Evolutionary conservation across 1,140 invertebrate genomes (phyloP).

Genomic region (Holotrichia oblita): DNA sequence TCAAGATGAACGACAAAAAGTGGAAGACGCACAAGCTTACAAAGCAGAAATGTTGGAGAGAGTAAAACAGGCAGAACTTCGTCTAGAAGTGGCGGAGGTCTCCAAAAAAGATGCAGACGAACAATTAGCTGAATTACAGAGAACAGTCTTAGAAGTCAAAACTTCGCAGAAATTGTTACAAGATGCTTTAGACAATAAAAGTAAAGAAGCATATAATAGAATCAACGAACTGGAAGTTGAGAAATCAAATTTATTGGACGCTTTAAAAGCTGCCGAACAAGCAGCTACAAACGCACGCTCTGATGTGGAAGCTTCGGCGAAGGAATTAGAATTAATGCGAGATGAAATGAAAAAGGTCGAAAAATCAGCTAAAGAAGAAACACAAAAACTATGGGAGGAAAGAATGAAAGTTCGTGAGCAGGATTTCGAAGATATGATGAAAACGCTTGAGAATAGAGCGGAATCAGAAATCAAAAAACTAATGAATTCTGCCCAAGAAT

Average conservation of each 20-base stretch:
- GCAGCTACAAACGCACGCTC: slow-evolving; percentile 54
- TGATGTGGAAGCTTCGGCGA: slow-evolving; percentile 58
- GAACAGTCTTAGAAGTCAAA: slow-evolving; percentile 41
- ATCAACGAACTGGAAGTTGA: slow-evolving; percentile 57
- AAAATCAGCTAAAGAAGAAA: slow-evolving; percentile 52
- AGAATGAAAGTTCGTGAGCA: slow-evolving; percentile 49
- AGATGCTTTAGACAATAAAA: slow-evolving; percentile 46
- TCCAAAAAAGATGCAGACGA: slow-evolving; percentile 43
- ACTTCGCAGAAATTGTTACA: slow-evolving; percentile 39
- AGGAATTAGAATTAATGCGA: slow-evolving; percentile 55
- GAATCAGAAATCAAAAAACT: slow-evolving; percentile 49
- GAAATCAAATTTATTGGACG: slow-evolving; percentile 55
- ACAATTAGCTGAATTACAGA: slow-evolving; percentile 45
- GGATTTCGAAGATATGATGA: slow-evolving; percentile 48
- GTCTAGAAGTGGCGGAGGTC: slow-evolving; percentile 42
- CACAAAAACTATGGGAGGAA: slow-evolving; percentile 56
- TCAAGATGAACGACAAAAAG: slow-evolving; percentile 39
- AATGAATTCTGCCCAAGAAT: slow-evolving; percentile 41
- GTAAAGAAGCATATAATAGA: slow-evolving; percentile 52
- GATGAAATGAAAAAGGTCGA: slow-evolving; percentile 44
- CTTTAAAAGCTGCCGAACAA: slow-evolving; percentile 46
- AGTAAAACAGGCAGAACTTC: slow-evolving; percentile 43
- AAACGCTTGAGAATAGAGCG: slow-evolving; percentile 42
- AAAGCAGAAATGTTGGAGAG: slow-evolving; percentile 36
- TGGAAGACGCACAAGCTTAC: slow-evolving; percentile 34